Conservation (phyloP, 2,797 vertebrate species). For the Salmo trutta region DNA sequence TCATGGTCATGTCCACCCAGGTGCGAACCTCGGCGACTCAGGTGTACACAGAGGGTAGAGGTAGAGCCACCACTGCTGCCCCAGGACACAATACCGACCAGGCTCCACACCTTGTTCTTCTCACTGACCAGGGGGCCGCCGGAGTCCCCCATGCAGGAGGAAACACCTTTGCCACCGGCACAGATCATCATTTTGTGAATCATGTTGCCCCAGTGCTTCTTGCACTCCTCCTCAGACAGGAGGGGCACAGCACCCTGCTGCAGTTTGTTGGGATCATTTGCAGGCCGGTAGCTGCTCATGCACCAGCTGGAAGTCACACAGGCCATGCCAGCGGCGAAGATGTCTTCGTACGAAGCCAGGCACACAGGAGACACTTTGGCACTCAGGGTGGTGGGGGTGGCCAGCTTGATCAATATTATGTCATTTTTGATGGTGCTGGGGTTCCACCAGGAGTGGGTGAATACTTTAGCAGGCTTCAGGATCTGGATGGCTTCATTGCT, state of each 20-base stretch:
- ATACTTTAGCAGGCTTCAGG: conserved; percentile 75
- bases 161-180: conserved; percentile 76
- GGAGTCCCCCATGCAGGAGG: conserved; percentile 74
- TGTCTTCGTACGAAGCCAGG: conserved; percentile 35
- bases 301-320: conserved; percentile 62
- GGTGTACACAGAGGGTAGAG: conserved; percentile 62
- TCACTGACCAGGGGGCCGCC: not conserved
- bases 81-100: conserved; percentile 83
- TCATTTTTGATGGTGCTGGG: conserved; percentile 73
- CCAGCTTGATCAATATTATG: conserved; percentile 81
- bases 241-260: conserved; percentile 83
- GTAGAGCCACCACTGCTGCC: conserved; percentile 75
- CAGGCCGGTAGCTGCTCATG: conserved; percentile 53
- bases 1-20: conserved; percentile 75
- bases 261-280: conserved; percentile 65
- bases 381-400: conserved; percentile 55
- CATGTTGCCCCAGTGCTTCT: conserved; percentile 74
- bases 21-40: conserved; percentile 71
- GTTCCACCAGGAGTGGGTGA: conserved; percentile 80
- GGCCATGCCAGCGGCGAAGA: conserved; percentile 39
- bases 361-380: conserved; percentile 67
- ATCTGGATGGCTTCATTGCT: conserved; percentile 64
- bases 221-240: conserved; percentile 77
- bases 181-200: conserved; percentile 80
- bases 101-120: not conserved